These are phyloP conservation scores for Crocuta crocuta DNA, from an alignment of 2,113 vertebrate genomes.

Conservation along the genomic window DNA sequence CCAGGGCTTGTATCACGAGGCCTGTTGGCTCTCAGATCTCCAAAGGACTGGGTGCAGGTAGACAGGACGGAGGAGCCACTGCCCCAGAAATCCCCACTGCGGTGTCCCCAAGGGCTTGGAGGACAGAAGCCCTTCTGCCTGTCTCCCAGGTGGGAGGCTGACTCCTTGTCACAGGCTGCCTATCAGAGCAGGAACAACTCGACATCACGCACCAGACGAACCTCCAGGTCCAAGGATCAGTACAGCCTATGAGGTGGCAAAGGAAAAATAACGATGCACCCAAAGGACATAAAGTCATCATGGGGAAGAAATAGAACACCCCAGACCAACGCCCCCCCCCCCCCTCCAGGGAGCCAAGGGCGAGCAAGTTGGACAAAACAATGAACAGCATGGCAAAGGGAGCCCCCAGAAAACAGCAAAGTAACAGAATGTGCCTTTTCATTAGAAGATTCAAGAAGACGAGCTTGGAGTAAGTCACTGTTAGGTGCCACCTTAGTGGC, in stretches of 20 bases:
- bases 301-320: neutral
- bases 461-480: neutral
- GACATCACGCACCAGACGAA: fast-evolving
- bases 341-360: fast-evolving
- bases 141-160: neutral
- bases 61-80: neutral
- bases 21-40: neutral
- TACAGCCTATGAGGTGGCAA: fast-evolving
- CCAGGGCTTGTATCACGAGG: fast-evolving
- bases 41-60: too few relatives aligned
- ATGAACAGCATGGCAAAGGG: neutral
- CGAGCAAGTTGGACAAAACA: neutral
- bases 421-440: neutral
- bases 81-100: neutral
- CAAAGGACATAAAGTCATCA: fast-evolving
- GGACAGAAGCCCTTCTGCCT: neutral
- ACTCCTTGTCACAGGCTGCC: fast-evolving
- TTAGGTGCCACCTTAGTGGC: too few relatives aligned
- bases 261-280: neutral
- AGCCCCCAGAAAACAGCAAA: neutral
- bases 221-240: neutral
- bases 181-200: too few relatives aligned
- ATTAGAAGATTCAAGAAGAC: too few relatives aligned
- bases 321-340: neutral
- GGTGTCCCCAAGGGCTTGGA: neutral